Evolutionary conservation across 2,797 vertebrate species (phyloP), one percentile per base, ranked within the genome.

Genomic region (Melanotaenia trifasciata): DNA sequence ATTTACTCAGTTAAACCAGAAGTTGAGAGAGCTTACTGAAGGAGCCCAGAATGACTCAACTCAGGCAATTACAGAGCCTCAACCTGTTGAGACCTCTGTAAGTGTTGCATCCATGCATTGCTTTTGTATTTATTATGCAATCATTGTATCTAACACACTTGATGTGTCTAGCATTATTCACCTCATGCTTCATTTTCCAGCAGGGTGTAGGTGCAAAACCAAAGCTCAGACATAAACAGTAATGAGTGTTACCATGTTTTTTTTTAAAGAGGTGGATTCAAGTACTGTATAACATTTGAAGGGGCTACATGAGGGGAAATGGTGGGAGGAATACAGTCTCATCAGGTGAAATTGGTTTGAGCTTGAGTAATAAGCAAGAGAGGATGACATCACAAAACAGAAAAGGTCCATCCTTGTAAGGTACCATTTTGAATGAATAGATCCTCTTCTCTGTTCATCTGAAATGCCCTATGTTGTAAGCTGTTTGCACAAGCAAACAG

Each of bases 31-130:
- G 60, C 89, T 80, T 22, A 89, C 89, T 0, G 96, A 96, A 72
- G 92, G 85, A 67, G 87, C 92, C 58, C 93, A 93, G 14, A 90
- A 71, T 56, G 94, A 96, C 60, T 78, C 92, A 20, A 58, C 93
- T 72, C 84, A 93, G 72, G 81, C 89, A 62, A 57, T 78, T 70
- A 26, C 94, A 71, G 80, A 96, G 66, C 86, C 90, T 68, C 82
- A 95, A 82, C 92, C 94, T 5, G 91, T 94, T 24, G 94, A 96
- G 64, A 92, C 95, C 63, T 94, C 95, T 81, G 95, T 96, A 86
- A 96, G 95, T 86, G 78, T 38, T 67, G 13, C 2, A 43, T 67
- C 57, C 45, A 20, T 64, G 20, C 70, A 9, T n/a, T 28, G 33
- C 26, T 56, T 53, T 60, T 70, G 5, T 50, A 12, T 68, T 64